Evolutionary conservation across 64 coral and sea anemone genomes (phyloP), one percentile per base, ranked within the genome.

Genomic region (Actinia equina): DNA sequence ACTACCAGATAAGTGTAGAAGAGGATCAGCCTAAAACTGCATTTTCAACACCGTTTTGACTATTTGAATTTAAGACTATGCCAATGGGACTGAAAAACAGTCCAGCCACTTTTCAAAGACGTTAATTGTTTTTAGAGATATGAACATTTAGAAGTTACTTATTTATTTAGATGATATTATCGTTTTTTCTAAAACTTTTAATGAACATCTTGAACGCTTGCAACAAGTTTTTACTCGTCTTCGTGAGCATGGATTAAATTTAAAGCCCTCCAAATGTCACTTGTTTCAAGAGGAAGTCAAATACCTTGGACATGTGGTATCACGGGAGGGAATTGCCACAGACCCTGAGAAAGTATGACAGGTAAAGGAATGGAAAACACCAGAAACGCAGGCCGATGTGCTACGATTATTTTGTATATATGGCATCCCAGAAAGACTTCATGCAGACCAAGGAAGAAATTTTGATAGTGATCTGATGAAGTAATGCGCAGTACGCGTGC

Each of bases 251-350:
- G 90, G 90, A 17, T 69, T 82, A 19, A 83, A 71, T n/a, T 44
- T 91, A 45, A 91, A 87, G 37, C 53, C 22, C 0, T 86, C 69
- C 23, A 91, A 91, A 61, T 87, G 90, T 56, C 27, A 67, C 41
- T 67, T 71, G 12, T 84, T 89, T 42, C 59, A 84, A 59, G 18
- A 26, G 25, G 52, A 91, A 46, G 55, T 87, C 11, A 87, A 13
- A 16, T 91, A 91, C 78, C 85, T 91, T 49, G 85, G 90, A 17
- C 84, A 91, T 63, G 77, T 91, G 43, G 85, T 91, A 43, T 53
- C 57, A 54, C 23, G 6, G 20, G 77, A n/a, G 7, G 90, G 90
- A 37, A 82, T 91, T 6, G 71, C 62, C 56, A n/a, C 90, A 25
- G 90, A 91, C 15, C 88, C 88, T 0, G 61, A 85, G 59, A 90